These are phyloP conservation scores for Panurus biarmicus DNA, from an alignment of 2,113 vertebrate species.

Conservation along the genomic window DNA sequence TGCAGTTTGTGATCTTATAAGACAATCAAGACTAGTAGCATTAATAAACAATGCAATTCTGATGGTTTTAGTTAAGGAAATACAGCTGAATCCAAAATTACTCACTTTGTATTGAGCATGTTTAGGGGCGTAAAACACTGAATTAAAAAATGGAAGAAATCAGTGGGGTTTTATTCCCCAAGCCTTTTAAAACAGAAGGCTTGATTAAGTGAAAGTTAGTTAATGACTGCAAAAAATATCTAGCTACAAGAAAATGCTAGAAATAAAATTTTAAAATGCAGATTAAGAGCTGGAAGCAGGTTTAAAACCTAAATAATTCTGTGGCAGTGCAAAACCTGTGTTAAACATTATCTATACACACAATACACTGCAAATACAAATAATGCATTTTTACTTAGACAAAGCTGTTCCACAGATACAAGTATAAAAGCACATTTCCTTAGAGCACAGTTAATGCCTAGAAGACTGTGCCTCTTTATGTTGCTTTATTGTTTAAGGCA, in stretches of 20 bases:
- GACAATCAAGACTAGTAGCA: background rate
- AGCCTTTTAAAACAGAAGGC: slow-evolving; percentile 28
- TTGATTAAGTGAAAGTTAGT: background rate
- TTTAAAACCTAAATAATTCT: background rate
- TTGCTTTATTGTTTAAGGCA: background rate
- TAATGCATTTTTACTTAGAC: background rate
- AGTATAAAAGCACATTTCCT: background rate
- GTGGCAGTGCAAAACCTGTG: background rate
- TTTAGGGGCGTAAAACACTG: background rate
- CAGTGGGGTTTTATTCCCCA: background rate
- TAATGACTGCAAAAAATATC: slow-evolving; percentile 33
- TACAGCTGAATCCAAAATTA: background rate
- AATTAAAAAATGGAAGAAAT: background rate
- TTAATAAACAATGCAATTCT: background rate
- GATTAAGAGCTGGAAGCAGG: background rate
- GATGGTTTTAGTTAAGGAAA: background rate
- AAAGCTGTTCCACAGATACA: background rate
- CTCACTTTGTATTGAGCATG: background rate
- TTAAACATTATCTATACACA: background rate
- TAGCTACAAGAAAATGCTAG: slow-evolving; percentile 15
- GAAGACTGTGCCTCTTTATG: background rate
- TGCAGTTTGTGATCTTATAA: background rate
- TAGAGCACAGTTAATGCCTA: background rate
- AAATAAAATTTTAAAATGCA: background rate
- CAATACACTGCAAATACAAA: background rate